Evolutionary conservation across 2,113 vertebrate genomes (phyloP).

Genomic region (Peromyscus leucopus): DNA sequence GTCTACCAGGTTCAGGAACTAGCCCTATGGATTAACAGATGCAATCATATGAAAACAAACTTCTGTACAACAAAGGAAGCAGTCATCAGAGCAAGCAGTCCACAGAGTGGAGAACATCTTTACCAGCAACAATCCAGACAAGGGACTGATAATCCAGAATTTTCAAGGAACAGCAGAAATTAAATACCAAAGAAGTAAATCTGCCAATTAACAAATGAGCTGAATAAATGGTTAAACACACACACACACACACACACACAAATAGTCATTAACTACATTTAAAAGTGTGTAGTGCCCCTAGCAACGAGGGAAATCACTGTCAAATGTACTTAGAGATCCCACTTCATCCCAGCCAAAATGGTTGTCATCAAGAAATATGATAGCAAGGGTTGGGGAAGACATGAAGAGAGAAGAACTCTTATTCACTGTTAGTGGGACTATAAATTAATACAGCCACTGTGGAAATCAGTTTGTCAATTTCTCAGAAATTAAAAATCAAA

Average conservation of each 20-base stretch:
- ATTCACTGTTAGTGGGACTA: not conserved
- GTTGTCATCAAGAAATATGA: not conserved
- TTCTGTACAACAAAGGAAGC: not conserved
- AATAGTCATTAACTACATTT: not conserved
- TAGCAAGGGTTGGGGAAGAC: not conserved
- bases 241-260: not conserved
- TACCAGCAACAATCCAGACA: not conserved
- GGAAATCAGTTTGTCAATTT: not conserved
- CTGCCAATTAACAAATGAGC: not conserved
- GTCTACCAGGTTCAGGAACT: not conserved
- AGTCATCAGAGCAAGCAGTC: not conserved
- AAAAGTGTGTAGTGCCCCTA: not conserved
- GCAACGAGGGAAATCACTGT: not conserved
- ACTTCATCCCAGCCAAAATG: not conserved
- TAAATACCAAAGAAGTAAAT: not conserved
- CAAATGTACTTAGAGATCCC: not conserved
- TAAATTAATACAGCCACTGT: not conserved
- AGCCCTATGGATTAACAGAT: not conserved
- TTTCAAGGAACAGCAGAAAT: not conserved
- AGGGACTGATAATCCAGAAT: not conserved
- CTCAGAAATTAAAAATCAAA: not conserved
- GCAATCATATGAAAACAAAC: not conserved
- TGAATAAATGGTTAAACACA: not conserved
- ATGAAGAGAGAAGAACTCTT: not conserved
- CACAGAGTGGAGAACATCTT: not conserved